A percentile compares a stretch with the other conserved stretches of the same genome.
These are phyloP conservation scores for Orthosia gracilis DNA, from an alignment of 2,888 invertebrate species.

Conservation along the genomic window DNA sequence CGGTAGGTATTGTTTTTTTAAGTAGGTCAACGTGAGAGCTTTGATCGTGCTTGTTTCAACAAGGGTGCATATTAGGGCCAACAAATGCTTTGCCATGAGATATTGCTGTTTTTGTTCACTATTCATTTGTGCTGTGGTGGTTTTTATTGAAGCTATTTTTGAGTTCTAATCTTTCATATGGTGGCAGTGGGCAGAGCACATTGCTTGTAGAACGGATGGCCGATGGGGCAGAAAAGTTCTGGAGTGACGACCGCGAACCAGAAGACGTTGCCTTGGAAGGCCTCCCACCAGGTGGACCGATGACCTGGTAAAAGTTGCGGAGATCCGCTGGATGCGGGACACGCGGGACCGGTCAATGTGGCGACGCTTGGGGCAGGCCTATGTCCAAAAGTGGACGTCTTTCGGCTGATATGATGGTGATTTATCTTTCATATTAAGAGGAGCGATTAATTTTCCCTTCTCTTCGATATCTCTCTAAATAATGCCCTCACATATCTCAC, in stretches of 20 bases:
- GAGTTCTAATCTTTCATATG: slow-evolving; percentile 15
- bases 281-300: no score
- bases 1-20: slow-evolving; percentile 50
- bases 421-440: slow-evolving; percentile 35
- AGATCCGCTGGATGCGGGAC: no score
- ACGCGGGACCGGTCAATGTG: no score
- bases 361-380: no score
- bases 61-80: slow-evolving; percentile 58
- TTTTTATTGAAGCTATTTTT: slow-evolving; percentile 6
- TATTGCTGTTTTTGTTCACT: slow-evolving; percentile 11
- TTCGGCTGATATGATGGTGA: no score
- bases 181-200: no score
- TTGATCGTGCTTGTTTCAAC: slow-evolving; percentile 48
- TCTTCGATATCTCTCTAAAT: slow-evolving; percentile 26
- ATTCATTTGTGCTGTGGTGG: background rate
- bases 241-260: no score
- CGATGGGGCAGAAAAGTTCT: no score
- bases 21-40: slow-evolving; percentile 49
- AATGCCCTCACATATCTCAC: slow-evolving; percentile 50
- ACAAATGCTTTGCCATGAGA: slow-evolving; percentile 11
- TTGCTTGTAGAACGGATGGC: no score
- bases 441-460: slow-evolving; percentile 28
- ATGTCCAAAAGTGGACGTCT: no score
- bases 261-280: no score
- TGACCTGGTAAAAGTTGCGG: no score